phyloP scores from a whole-genome alignment of 2,797 vertebrate species.

The Ctenochaetus hawaiiensis region DNA sequence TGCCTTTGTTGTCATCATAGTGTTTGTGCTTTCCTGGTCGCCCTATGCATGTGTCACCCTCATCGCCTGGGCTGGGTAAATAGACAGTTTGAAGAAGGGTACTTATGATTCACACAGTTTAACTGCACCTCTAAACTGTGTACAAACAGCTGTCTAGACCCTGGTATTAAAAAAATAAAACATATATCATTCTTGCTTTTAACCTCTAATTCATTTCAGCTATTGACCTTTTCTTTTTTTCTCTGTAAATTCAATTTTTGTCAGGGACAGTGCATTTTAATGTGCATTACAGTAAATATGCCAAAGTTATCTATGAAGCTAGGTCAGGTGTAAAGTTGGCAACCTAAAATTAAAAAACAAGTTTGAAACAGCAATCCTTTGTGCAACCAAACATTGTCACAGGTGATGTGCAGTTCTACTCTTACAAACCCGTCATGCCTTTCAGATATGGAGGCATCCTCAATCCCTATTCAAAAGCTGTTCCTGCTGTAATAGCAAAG shows the following conservation, averaged over 20 bases:
- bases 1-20: slow-evolving; percentile 91
- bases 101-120: slow-evolving; percentile 8
- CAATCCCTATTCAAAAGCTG: slow-evolving; percentile 91
- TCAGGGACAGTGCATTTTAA: too few relatives aligned
- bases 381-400: neutral
- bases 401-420: neutral
- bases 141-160: neutral
- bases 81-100: slow-evolving; percentile 42
- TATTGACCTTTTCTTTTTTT: slow-evolving; percentile 3
- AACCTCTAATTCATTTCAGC: slow-evolving; percentile 23
- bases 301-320: too few relatives aligned
- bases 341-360: too few relatives aligned
- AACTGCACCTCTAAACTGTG: neutral
- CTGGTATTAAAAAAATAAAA: slow-evolving; percentile 16
- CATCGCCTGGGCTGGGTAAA: slow-evolving; percentile 93
- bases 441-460: slow-evolving; percentile 86
- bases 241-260: too few relatives aligned
- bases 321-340: too few relatives aligned
- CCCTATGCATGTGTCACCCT: slow-evolving; percentile 92
- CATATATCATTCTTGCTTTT: neutral
- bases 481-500: slow-evolving; percentile 93
- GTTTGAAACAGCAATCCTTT: neutral
- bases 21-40: slow-evolving; percentile 93
- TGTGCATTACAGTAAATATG: too few relatives aligned
- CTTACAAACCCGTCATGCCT: slow-evolving; percentile 24